These are phyloP conservation scores for Vireo altiloquus DNA, from an alignment of 2,113 vertebrate genomes.

Conservation along the genomic window DNA sequence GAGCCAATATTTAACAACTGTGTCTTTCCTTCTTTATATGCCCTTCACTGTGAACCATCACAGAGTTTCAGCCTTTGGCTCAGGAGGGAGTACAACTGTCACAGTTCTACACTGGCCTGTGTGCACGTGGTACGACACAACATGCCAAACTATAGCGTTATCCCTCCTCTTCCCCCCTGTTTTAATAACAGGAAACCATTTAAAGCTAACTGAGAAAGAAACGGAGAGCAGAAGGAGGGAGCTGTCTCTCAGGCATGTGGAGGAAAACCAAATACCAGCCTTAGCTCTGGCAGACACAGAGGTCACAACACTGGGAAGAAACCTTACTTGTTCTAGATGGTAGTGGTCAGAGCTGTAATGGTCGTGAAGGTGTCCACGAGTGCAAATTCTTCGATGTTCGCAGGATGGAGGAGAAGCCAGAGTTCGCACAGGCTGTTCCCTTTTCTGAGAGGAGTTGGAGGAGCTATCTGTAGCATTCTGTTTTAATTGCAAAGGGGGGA, in stretches of 20 bases:
- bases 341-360: slow-evolving; percentile 88
- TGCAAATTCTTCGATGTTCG: slow-evolving; percentile 86
- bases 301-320: not conserved
- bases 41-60: not conserved
- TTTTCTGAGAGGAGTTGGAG: slow-evolving; percentile 84
- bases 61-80: not conserved
- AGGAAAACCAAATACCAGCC: not conserved
- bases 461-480: slow-evolving; percentile 84
- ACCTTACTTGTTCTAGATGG: slow-evolving; percentile 88
- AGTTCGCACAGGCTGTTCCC: slow-evolving; percentile 78
- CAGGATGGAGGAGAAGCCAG: slow-evolving; percentile 87
- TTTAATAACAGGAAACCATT: not conserved
- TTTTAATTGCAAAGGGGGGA: not conserved
- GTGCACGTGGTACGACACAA: fast-evolving
- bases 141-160: not conserved
- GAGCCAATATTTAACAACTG: not conserved
- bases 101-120: not conserved
- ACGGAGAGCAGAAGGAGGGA: not conserved
- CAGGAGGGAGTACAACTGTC: not conserved
- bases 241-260: not conserved
- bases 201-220: not conserved
- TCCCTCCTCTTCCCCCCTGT: fast-evolving
- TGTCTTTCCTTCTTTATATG: not conserved
- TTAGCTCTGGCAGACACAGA: not conserved
- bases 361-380: slow-evolving; percentile 85